Conservation (phyloP, 2,888 invertebrate species). For the Rotaria sp. region DNA sequence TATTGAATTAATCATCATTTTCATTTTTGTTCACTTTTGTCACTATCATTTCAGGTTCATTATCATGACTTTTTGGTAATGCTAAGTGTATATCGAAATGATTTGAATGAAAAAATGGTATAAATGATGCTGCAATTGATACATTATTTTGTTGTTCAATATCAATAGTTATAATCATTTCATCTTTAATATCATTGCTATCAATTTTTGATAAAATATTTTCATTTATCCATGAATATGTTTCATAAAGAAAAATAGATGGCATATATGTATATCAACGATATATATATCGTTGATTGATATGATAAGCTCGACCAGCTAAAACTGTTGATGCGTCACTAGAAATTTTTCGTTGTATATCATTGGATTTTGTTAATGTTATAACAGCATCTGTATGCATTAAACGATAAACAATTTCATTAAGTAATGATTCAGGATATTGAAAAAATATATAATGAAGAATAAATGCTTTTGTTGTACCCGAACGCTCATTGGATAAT, state of each 20-base stretch:
- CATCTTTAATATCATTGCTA: not conserved
- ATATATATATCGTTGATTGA: conserved; percentile 39
- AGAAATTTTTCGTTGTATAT: conserved; percentile 22
- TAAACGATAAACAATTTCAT: conserved; percentile 6
- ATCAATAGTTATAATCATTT: not conserved
- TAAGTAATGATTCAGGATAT: conserved; percentile 12
- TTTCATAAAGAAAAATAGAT: conserved; percentile 24
- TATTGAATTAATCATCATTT: not conserved
- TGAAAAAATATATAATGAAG: conserved; percentile 23
- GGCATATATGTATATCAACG: conserved; percentile 35
- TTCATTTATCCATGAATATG: conserved; percentile 32
- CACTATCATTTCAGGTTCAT: not conserved
- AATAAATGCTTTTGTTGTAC: not conserved
- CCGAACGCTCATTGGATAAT: not conserved
- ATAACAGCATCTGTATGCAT: conserved; percentile 7
- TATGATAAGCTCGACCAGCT: conserved; percentile 37
- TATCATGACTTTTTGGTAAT: not conserved
- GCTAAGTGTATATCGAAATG: conserved; percentile 1
- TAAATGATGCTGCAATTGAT: not conserved
- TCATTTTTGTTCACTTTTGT: not conserved
- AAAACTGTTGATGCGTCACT: conserved; percentile 23
- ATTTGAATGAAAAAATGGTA: not conserved
- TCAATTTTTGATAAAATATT: conserved; percentile 26
- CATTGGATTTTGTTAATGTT: conserved; percentile 22
- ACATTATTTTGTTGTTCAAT: conserved; percentile 11